Evolutionary conservation across 2,888 invertebrate genomes (phyloP).

Genomic region (Steinernema scapterisci): DNA sequence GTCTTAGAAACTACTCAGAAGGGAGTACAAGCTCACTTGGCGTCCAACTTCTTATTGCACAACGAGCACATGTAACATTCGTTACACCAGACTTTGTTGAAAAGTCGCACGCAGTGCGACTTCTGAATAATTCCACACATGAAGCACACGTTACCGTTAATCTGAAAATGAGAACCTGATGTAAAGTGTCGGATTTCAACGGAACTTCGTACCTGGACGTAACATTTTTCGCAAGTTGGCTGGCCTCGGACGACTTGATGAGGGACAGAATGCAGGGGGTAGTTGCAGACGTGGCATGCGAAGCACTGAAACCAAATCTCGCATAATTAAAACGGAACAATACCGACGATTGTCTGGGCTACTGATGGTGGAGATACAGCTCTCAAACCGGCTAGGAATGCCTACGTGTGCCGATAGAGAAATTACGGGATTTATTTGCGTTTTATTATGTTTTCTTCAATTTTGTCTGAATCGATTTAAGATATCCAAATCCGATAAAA

Average conservation of each 20-base stretch:
- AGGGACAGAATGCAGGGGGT: not conserved
- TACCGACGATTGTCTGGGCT: too few species aligned
- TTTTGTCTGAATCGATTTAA: too few species aligned
- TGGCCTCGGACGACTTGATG: slow-evolving; percentile 2
- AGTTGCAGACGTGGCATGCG: slow-evolving; percentile 14
- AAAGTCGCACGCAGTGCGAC: not conserved
- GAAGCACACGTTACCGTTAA: not conserved
- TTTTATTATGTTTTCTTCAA: too few species aligned
- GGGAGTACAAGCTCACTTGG: not conserved
- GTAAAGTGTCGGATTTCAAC: not conserved
- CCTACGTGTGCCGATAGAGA: too few species aligned
- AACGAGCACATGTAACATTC: slow-evolving; percentile 12
- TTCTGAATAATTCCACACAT: slow-evolving; percentile 10
- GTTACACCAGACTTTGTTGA: slow-evolving; percentile 18
- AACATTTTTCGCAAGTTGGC: slow-evolving; percentile 12
- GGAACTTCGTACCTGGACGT: not conserved
- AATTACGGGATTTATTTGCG: too few species aligned
- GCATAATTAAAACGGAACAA: too few species aligned
- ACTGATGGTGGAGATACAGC: too few species aligned
- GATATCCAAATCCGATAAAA: too few species aligned
- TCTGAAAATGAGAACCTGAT: not conserved
- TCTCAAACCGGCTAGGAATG: too few species aligned
- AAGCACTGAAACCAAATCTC: too few species aligned
- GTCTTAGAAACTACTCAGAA: not conserved
- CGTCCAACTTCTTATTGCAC: not conserved